Conservation (phyloP, 2,113 vertebrate species). For the Dicerorhinus sumatrensis region DNA sequence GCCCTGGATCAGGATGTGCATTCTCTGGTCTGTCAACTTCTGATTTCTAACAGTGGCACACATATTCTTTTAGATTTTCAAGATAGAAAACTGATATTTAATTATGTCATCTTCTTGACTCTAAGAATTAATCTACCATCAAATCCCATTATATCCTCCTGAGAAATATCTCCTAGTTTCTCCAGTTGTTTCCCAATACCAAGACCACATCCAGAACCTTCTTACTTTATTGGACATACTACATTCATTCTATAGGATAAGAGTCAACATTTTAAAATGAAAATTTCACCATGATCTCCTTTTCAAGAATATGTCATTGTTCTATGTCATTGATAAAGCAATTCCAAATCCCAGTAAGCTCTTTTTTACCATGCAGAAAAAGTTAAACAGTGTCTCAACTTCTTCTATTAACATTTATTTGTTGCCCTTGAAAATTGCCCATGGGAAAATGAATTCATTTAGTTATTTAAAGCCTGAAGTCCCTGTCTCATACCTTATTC, state of each 20-base stretch:
- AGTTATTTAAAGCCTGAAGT: not conserved
- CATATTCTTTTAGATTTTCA: not conserved
- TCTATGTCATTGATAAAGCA: not conserved
- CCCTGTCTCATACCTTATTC: not conserved
- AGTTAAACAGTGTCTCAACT: not conserved
- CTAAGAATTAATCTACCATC: not conserved
- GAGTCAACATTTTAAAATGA: not conserved
- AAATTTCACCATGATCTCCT: not conserved
- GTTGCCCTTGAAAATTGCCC: not conserved
- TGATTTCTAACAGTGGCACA: not conserved
- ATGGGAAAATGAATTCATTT: not conserved
- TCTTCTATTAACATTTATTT: not conserved
- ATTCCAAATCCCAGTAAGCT: not conserved
- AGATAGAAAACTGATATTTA: not conserved
- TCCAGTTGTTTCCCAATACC: not conserved
- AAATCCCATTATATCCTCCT: not conserved
- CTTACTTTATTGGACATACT: not conserved
- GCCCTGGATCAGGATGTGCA: rapidly evolving
- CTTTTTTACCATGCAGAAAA: not conserved
- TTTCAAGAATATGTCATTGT: not conserved
- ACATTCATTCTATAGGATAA: not conserved
- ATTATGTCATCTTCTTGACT: not conserved
- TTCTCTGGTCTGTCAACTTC: not conserved
- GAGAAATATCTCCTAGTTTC: not conserved
- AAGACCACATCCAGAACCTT: not conserved